A percentile compares a stretch with the other conserved stretches of the same genome.
Conservation (phyloP, 2,888 invertebrate species). For the Andrena praecox region DNA sequence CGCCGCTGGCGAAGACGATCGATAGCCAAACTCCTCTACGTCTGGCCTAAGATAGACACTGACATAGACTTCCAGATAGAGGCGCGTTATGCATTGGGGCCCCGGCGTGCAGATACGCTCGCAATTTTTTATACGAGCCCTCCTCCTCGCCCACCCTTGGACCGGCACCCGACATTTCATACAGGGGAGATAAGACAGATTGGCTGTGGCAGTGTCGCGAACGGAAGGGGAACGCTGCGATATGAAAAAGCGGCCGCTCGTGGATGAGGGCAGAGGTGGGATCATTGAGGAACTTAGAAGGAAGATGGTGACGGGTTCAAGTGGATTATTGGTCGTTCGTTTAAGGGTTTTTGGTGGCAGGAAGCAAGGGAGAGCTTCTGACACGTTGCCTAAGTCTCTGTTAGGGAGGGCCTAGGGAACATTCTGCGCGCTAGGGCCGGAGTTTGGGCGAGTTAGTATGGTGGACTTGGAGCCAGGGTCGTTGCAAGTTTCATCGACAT, state of each 20-base stretch:
- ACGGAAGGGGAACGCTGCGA: conserved; percentile 10
- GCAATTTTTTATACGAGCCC: conserved; percentile 36
- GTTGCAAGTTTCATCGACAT: too few species aligned
- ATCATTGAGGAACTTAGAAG: too few species aligned
- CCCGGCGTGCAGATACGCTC: conserved; percentile 4
- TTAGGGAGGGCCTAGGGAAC: too few species aligned
- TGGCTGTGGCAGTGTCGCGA: conserved; percentile 24
- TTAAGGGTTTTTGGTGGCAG: too few species aligned
- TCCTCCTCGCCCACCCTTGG: neutral
- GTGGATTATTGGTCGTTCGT: too few species aligned
- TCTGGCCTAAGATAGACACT: conserved; percentile 78
- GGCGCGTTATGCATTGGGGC: conserved; percentile 49
- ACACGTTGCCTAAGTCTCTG: too few species aligned
- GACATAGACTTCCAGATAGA: conserved; percentile 54
- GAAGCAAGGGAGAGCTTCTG: too few species aligned
- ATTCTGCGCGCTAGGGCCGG: too few species aligned
- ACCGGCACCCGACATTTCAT: conserved; percentile 22
- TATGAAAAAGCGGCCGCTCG: neutral
- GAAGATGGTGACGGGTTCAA: too few species aligned
- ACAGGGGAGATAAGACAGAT: conserved; percentile 41
- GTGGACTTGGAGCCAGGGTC: too few species aligned
- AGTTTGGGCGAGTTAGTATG: too few species aligned
- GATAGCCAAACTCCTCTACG: conserved; percentile 83
- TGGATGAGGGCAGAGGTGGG: neutral
- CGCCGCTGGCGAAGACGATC: conserved; percentile 78